Conservation (phyloP, 2,113 vertebrate species). For the Solea solea region DNA sequence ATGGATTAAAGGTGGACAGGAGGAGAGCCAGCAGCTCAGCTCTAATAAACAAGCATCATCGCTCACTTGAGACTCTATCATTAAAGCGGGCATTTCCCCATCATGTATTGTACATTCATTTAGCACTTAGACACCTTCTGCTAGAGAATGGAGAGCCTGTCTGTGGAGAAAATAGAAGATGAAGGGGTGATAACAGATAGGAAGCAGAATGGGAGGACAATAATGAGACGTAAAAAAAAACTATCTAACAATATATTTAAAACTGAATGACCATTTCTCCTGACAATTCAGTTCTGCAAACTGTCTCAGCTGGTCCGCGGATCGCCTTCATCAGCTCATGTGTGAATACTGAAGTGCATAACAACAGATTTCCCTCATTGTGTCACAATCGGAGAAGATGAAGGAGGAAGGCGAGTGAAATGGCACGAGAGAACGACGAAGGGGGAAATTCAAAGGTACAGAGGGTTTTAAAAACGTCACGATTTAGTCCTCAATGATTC, state of each 20-base stretch:
- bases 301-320: neutral
- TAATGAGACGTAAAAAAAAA: neutral
- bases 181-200: slow-evolving; percentile 17
- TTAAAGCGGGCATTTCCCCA: slow-evolving; percentile 46
- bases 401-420: slow-evolving; percentile 20
- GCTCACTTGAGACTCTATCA: slow-evolving; percentile 42
- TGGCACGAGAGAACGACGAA: slow-evolving; percentile 24
- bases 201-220: slow-evolving; percentile 1
- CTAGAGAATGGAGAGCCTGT: slow-evolving; percentile 21
- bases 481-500: slow-evolving; percentile 54
- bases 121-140: slow-evolving; percentile 44
- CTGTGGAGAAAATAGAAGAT: slow-evolving; percentile 32
- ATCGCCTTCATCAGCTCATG: slow-evolving; percentile 38
- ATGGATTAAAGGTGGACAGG: slow-evolving; percentile 20
- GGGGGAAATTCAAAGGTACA: slow-evolving; percentile 16
- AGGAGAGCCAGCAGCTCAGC: slow-evolving; percentile 19
- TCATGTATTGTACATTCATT: slow-evolving; percentile 55
- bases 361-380: slow-evolving; percentile 53
- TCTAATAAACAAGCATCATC: slow-evolving; percentile 52
- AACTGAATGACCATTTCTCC: slow-evolving; percentile 16
- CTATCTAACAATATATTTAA: neutral
- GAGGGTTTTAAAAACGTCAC: slow-evolving; percentile 51
- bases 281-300: neutral
- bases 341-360: slow-evolving; percentile 21
- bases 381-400: slow-evolving; percentile 46